Conservation (phyloP, 2,797 vertebrate species). For the Leucoraja ocellata region DNA sequence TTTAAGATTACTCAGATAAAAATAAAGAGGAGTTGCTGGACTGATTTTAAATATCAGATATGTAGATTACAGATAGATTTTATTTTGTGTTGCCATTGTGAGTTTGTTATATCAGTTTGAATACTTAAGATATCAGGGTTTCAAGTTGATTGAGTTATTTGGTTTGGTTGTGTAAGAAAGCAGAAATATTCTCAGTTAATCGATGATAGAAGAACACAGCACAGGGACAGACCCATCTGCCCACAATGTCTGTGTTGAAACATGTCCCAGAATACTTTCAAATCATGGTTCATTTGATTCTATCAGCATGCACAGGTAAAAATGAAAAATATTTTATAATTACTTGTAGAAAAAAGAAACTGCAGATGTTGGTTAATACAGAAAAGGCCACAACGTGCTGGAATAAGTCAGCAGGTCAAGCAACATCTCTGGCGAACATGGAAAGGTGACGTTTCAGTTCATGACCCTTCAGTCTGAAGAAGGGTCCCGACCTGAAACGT, state of each 20-base stretch:
- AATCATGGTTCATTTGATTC: not conserved
- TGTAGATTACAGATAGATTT: not conserved
- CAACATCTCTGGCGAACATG: too few relatives aligned
- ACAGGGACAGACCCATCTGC: too few relatives aligned
- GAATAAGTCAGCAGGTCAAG: too few relatives aligned
- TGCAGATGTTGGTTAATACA: too few relatives aligned
- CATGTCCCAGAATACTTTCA: not conserved
- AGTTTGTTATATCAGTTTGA: not conserved
- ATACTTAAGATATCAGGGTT: not conserved
- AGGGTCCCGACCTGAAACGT: too few relatives aligned
- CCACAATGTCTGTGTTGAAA: too few relatives aligned
- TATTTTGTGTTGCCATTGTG: not conserved
- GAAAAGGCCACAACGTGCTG: too few relatives aligned
- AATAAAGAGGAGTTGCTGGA: not conserved
- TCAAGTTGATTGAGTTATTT: not conserved
- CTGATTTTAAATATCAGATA: not conserved
- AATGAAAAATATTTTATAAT: not conserved
- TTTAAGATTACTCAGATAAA: not conserved
- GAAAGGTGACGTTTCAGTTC: too few relatives aligned
- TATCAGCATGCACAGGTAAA: not conserved
- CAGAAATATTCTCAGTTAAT: not conserved
- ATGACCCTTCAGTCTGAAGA: too few relatives aligned
- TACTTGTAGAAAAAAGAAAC: too few relatives aligned
- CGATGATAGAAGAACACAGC: not conserved
- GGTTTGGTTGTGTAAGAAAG: not conserved